phyloP scores from a whole-genome alignment of 2,888 invertebrate genomes.

The Drosophila testacea region DNA sequence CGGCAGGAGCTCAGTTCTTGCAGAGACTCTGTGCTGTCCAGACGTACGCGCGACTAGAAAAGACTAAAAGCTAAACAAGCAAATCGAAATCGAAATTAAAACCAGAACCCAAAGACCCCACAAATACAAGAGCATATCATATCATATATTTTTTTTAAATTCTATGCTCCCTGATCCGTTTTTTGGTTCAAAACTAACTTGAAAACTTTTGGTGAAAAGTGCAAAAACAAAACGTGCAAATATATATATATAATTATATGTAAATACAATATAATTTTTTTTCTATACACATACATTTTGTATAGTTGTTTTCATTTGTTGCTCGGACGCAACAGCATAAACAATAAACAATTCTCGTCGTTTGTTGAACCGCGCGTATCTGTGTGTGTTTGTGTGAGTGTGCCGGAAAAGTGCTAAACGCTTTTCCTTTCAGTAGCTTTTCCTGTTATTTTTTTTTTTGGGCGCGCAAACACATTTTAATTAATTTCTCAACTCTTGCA shows the following conservation, averaged over 20 bases:
- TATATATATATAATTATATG: background rate
- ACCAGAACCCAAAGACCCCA: conserved; percentile 14
- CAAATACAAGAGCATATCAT: background rate
- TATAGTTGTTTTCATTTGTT: conserved; percentile 7
- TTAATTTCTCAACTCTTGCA: conserved; percentile 1
- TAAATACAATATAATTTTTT: background rate
- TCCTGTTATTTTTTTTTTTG: conserved; percentile 20
- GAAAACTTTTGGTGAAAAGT: conserved; percentile 35
- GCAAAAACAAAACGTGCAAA: conserved; percentile 25
- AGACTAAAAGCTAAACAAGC: conserved; percentile 24
- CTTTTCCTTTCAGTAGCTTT: conserved; percentile 41
- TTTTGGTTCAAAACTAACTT: conserved; percentile 1
- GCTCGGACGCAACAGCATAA: conserved; percentile 6
- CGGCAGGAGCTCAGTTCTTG: conserved; percentile 76
- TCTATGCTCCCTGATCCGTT: conserved; percentile 13
- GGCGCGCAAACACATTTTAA: background rate
- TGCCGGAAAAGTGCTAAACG: conserved; percentile 50
- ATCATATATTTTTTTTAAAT: conserved; percentile 7
- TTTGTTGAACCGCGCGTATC: conserved; percentile 5
- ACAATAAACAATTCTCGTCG: conserved; percentile 26
- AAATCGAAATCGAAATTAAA: conserved; percentile 18
- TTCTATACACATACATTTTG: background rate
- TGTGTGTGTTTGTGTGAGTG: conserved; percentile 19
- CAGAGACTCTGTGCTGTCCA: conserved; percentile 74
- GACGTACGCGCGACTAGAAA: conserved; percentile 47